Base-by-base conservation (phyloP, 1,140 invertebrate genomes). In the Saxidomus purpurata region DNA sequence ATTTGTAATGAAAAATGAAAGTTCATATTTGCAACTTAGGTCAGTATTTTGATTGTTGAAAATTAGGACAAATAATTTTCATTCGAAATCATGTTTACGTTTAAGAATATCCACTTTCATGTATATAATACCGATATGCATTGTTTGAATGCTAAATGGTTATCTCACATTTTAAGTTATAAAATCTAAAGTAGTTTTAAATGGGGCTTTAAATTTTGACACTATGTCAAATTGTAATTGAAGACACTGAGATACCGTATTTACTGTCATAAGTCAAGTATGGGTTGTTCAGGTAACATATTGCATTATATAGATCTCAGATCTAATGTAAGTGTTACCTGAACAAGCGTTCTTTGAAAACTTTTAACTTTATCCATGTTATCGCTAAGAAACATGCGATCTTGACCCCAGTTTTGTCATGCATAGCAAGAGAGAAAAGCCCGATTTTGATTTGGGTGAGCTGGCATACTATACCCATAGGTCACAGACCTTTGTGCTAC, bases 161-260 rank as follows among this genome's bases (percentile, higher is more conserved):
- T 71, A 71, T 71, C 67, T 71, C 34, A n/a, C 34, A 17, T 71
- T 38, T 59, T 19, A 36, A 71, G 67, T 71, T 71, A 71, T 71
- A 71, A 71, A 71, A 71, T 71, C 67, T 71, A 9, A 71, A 71
- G 67, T 71, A 71, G 67, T 71, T 38, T 38, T 38, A 71, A 71
- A 71, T 71, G 22, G 31, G 36, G 17, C 34, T 71, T 71, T 71
- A 71, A 71, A 71, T 71, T 71, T 71, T 71, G 67, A 71, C 67
- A 38, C 67, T 71, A 71, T 71, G 34, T 71, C 67, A 71, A 71
- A 71, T 71, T 71, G 67, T 71, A 71, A 71, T 38, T 71, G 67
- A 38, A 71, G 31, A 71, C 67, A 38, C 34, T 63, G 3, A 28
- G 15, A 25, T 55, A 43, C 34, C 43, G 19, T 52, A 55, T 52